A percentile compares a stretch with the other conserved stretches of the same genome.
These are phyloP conservation scores for Limnothrissa miodon DNA, from an alignment of 2,113 vertebrate genomes.

Conservation along the genomic window DNA sequence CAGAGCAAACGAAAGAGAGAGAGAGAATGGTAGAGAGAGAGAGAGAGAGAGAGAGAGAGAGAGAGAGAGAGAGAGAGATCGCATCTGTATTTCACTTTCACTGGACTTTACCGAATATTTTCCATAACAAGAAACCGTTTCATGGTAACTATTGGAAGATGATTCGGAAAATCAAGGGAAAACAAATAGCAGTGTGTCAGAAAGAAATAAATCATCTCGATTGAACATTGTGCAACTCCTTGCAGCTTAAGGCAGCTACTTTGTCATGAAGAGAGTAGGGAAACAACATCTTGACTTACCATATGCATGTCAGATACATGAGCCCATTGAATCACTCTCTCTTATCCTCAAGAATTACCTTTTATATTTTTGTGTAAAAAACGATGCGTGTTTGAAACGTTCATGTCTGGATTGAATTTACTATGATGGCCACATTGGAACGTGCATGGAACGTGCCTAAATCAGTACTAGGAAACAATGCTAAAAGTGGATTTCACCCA, in stretches of 20 bases:
- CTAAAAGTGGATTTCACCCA: background rate
- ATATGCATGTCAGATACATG: background rate
- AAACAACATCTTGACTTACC: background rate
- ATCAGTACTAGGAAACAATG: background rate
- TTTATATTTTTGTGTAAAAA: background rate
- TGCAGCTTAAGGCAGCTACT: background rate
- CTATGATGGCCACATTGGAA: background rate
- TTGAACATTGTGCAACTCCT: background rate
- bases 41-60: background rate
- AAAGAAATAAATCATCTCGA: background rate
- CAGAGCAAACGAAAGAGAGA: background rate
- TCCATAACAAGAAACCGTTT: slow-evolving; percentile 5
- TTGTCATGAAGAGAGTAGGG: background rate
- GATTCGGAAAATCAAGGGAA: slow-evolving; percentile 26
- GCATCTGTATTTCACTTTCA: background rate
- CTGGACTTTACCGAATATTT: background rate
- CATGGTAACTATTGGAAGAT: slow-evolving; percentile 7
- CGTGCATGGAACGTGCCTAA: background rate
- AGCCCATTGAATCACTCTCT: background rate
- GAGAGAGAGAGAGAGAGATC: background rate
- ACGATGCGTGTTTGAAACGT: background rate
- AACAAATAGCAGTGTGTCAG: slow-evolving; percentile 36
- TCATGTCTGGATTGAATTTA: background rate
- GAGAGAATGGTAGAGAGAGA: background rate
- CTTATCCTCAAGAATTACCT: background rate